Base-by-base conservation (phyloP, 1,140 invertebrate genomes). In the Nasonia vitripennis region DNA sequence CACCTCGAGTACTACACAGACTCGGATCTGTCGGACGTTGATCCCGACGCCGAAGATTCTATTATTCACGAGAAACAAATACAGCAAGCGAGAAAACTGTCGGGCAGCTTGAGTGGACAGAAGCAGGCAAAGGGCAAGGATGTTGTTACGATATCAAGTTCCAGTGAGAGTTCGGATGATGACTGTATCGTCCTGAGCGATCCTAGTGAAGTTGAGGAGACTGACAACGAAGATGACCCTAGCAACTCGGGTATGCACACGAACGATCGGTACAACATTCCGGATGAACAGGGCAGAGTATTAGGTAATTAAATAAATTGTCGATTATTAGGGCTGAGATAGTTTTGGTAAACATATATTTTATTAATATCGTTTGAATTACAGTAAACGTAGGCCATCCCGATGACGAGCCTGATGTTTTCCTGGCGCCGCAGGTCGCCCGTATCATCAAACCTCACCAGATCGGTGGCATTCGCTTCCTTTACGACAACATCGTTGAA, bases 401-500 rank as follows among this genome's bases (percentile, higher is more conserved):
- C 0, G 95, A 97, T 71, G 96, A 96, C 80, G 99, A 99, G 90
- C 96, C 96, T 31, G 98, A 99, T 91, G 97, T 99, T 73, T 99
- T 97, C 92, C 94, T 99, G 55, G 97, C 98, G 9, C 97, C 97
- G 3, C 98, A 99, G 92, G 97, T 99, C 78, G 97, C 98, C 0
- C 95, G 96, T 88, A 95, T 97, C 78, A 98, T 99, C 55, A 99
- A 99, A 94, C 98, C 98, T 7, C 99, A 99, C 95, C 95, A 98
- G 95, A 99, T 99, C 93, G 98, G 98, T 81, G 98, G 99, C 2
- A 97, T 99, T 62, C 94, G 98, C 75, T 99, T 99, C 93, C 92
- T 99, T 27, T 99, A 98, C 93, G 98, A 99, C 92, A 99, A 99
- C 91, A 96, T 99, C 41, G 97, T 99, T 85, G 98, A 99, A 93